These are phyloP conservation scores for Actenoides lindsayi DNA, from an alignment of 2,113 vertebrate species.

Conservation along the genomic window DNA sequence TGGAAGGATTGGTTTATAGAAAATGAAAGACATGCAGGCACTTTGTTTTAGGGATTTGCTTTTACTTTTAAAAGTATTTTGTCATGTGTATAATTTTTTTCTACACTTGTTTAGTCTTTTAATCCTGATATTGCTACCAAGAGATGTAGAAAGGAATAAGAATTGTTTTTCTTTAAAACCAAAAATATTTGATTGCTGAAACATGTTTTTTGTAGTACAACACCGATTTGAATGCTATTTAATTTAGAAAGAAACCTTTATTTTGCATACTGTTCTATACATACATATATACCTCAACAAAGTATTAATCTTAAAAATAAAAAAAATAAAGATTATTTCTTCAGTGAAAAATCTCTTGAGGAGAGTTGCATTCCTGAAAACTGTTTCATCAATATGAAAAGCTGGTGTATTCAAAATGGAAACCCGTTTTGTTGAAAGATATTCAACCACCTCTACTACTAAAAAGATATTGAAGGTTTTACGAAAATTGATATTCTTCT, in stretches of 20 bases:
- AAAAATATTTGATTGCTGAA: background rate
- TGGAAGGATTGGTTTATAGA: background rate
- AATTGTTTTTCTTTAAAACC: background rate
- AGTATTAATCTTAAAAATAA: background rate
- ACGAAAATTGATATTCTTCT: background rate
- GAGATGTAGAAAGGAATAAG: background rate
- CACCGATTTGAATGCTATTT: background rate
- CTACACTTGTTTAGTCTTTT: background rate
- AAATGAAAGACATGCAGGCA: background rate
- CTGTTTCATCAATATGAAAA: background rate
- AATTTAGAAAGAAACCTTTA: background rate
- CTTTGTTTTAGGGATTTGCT: background rate
- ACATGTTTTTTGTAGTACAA: accelerated
- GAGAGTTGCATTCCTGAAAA: background rate
- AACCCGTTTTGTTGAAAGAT: background rate
- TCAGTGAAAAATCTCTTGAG: background rate
- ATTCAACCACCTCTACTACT: background rate
- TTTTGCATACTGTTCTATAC: background rate
- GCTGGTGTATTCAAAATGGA: background rate
- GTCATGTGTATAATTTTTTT: background rate
- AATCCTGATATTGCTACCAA: background rate
- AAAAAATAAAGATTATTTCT: background rate
- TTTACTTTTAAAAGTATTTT: background rate
- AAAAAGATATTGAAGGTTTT: background rate
- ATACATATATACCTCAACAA: background rate